Conservation (phyloP, 2,113 vertebrate genomes). For the Marmota flaviventris region DNA sequence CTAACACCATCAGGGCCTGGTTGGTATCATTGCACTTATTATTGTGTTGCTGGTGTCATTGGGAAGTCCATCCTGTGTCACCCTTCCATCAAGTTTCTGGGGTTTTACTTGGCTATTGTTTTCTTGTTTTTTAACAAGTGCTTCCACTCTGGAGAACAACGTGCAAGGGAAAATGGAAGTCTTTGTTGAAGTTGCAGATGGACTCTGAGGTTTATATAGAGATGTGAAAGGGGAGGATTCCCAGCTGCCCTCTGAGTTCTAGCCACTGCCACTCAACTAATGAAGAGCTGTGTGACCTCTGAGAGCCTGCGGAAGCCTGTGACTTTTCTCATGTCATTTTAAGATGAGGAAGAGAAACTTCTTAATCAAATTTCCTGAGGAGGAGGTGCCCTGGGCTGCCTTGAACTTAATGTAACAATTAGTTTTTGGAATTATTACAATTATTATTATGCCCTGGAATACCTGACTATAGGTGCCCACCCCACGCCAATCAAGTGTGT, state of each 20-base stretch:
- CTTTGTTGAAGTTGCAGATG: background rate
- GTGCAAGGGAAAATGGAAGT: background rate
- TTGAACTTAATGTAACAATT: too few relatives aligned
- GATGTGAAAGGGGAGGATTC: too few relatives aligned
- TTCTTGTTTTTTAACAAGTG: background rate
- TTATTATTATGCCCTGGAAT: too few relatives aligned
- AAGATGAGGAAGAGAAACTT: background rate
- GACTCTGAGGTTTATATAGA: background rate
- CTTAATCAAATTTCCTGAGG: background rate
- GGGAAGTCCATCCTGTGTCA: background rate
- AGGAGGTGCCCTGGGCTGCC: too few relatives aligned
- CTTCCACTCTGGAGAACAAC: background rate
- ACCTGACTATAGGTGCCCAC: too few relatives aligned
- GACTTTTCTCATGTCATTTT: background rate
- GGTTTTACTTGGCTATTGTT: background rate
- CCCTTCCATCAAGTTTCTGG: background rate
- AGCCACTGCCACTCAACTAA: too few relatives aligned
- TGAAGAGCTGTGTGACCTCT: too few relatives aligned
- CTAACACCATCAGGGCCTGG: background rate
- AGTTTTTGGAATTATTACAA: too few relatives aligned
- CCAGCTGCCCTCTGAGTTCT: background rate
- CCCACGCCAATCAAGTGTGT: too few relatives aligned
- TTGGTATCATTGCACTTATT: background rate
- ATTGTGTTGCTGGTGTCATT: background rate
- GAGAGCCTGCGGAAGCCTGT: accelerated